phyloP scores from a whole-genome alignment of 1,140 invertebrate species.

The Danaus melanippus region DNA sequence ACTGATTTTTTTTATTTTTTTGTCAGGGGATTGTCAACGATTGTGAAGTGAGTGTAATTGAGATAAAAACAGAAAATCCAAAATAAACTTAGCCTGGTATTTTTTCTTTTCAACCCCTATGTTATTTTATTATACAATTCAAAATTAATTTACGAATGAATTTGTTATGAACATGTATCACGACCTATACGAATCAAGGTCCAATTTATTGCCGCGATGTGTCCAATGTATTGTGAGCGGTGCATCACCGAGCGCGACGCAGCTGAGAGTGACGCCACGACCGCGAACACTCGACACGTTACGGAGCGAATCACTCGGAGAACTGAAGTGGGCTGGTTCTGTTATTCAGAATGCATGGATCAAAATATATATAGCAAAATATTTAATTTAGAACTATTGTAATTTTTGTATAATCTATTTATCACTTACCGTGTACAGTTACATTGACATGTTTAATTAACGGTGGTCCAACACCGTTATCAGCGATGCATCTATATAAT shows the following conservation, averaged over 20 bases:
- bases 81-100: too few species aligned
- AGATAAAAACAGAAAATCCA: too few species aligned
- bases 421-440: conserved; percentile 75
- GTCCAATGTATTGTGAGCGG: conserved; percentile 51
- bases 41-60: too few species aligned
- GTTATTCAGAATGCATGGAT: neutral
- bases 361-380: too few species aligned
- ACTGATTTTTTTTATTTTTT: too few species aligned
- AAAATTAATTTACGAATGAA: too few species aligned
- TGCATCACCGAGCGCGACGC: conserved; percentile 43
- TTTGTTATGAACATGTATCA: too few species aligned
- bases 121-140: too few species aligned
- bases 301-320: conserved; percentile 19
- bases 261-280: conserved; percentile 32
- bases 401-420: too few species aligned
- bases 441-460: conserved; percentile 79
- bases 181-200: conserved; percentile 43
- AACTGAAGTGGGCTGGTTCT: conserved; percentile 51
- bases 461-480: conserved; percentile 83
- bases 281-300: conserved; percentile 42
- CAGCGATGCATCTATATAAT: conserved; percentile 83
- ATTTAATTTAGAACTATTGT: too few species aligned
- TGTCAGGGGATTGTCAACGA: too few species aligned
- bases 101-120: too few species aligned
- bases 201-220: conserved; percentile 33